Conservation (phyloP, 2,888 invertebrate species). For the Diabrotica balteata region DNA sequence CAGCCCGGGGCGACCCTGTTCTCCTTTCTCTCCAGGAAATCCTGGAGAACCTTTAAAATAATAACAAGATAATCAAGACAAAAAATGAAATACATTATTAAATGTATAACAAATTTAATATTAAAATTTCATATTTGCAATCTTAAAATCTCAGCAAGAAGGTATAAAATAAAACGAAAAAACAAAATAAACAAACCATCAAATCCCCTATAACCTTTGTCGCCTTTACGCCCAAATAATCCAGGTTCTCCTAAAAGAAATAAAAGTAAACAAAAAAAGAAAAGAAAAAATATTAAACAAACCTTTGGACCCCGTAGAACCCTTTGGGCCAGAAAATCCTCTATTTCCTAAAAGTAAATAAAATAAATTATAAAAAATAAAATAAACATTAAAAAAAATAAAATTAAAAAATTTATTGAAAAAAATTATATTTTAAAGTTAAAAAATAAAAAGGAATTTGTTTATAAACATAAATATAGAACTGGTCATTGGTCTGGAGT, state of each 20-base stretch:
- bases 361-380: constrained; percentile 19
- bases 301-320: constrained; percentile 11
- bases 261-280: constrained; percentile 18
- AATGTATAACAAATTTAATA: too few species aligned
- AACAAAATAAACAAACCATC: constrained; percentile 13
- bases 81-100: too few species aligned
- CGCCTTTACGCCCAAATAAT: constrained; percentile 22
- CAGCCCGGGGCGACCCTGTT: constrained; percentile 74
- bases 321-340: constrained; percentile 32
- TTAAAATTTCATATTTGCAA: too few species aligned
- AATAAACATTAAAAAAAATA: neutral
- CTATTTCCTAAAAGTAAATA: constrained; percentile 28
- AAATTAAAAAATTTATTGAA: too few species aligned
- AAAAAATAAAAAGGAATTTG: too few species aligned
- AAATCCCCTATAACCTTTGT: constrained; percentile 24
- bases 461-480: too few species aligned
- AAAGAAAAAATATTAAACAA: constrained; percentile 16
- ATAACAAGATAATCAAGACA: too few species aligned
- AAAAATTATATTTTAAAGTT: too few species aligned
- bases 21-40: constrained; percentile 65
- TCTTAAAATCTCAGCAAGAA: too few species aligned
- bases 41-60: constrained; percentile 43
- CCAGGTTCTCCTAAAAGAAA: constrained; percentile 26
- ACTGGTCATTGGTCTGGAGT: too few species aligned
- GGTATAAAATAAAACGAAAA: too few species aligned